phyloP scores from a whole-genome alignment of 2,113 vertebrate species.

The Gymnocephalus cernua region DNA sequence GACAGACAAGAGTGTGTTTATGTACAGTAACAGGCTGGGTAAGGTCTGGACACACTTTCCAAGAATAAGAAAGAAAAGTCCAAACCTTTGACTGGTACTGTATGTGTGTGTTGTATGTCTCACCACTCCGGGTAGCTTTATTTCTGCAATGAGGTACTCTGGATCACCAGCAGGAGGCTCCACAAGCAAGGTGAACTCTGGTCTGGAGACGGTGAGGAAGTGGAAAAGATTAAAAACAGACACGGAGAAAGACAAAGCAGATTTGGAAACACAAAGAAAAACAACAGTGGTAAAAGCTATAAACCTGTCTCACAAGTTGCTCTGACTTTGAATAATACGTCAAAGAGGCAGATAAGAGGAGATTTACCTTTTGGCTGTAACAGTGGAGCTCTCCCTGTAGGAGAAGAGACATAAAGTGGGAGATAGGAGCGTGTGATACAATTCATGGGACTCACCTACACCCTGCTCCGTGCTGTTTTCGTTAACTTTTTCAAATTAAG shows the following conservation, averaged over 20 bases:
- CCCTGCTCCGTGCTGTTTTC: background rate
- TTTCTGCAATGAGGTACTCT: constrained; percentile 87
- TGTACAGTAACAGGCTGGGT: too few relatives aligned
- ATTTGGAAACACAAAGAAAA: background rate
- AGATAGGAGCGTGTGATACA: background rate
- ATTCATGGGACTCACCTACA: background rate
- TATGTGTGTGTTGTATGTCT: constrained; percentile 48
- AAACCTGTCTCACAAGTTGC: background rate
- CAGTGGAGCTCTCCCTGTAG: constrained; percentile 26
- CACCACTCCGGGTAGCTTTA: constrained; percentile 90
- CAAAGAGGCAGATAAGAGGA: background rate
- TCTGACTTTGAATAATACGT: background rate
- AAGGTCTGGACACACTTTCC: too few relatives aligned
- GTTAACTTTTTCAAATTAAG: background rate
- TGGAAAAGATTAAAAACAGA: background rate
- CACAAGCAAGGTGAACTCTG: constrained; percentile 82
- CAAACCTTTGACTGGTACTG: background rate
- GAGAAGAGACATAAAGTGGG: background rate
- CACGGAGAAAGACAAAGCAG: too few relatives aligned
- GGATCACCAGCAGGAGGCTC: constrained; percentile 81
- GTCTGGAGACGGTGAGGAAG: constrained; percentile 64
- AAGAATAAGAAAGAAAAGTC: too few relatives aligned
- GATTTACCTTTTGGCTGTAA: constrained; percentile 48
- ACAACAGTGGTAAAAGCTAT: background rate
- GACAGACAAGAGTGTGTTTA: background rate